Evolutionary conservation across 2,797 vertebrate species (phyloP), one percentile per base, ranked within the genome.

Genomic region (Odontamblyopus lacepedii): DNA sequence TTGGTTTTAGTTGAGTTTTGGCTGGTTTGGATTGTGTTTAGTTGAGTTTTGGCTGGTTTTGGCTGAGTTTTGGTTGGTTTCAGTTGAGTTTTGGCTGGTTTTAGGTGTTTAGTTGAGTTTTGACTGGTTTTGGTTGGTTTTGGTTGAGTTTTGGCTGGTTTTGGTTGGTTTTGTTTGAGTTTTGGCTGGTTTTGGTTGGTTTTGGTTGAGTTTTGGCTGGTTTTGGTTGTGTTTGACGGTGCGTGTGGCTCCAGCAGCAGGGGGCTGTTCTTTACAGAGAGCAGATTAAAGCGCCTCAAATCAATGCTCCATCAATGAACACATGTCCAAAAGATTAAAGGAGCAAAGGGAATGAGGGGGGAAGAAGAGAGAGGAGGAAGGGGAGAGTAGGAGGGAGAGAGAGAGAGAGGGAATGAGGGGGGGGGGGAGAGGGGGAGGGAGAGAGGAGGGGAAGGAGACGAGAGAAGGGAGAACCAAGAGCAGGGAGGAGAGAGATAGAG

Each of bases 301-400:
- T 95, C 93, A 90, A 94, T 94, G 83, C 53, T 70, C 87, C 88
- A 91, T 94, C 93, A 93, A 93, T 94, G 88, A 88, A 84, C 92
- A 90, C 92, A 92, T 88, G 85, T 91, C 85, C 85, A 82, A 78
- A 91, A 95, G 93, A 95, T 95, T 95, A 95, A 95, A 95, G 94
- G 77, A 83, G 75, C 70, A 68, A 75, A 76, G 78, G 73, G 78
- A 23, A 23, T 23, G 23, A 23, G 71, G 82, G 79, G 85, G 76
- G 13, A 27, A 73, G 73, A 70, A 55, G 74, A 84, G 85, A 83
- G 84, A 82, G 80, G 27, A 48, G 78, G 79, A 75, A 71, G 79
- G 75, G 90, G 23, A 23, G 23, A 23, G 23, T 23, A 23, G 23
- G 23, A 23, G 23, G 12, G 12, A 50, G 18, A 1, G 18, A 7